Percentiles rank a stretch among this genome's conserved stretches.
Conservation (phyloP, 2,888 invertebrate genomes). For the Drosophila picticornis region DNA sequence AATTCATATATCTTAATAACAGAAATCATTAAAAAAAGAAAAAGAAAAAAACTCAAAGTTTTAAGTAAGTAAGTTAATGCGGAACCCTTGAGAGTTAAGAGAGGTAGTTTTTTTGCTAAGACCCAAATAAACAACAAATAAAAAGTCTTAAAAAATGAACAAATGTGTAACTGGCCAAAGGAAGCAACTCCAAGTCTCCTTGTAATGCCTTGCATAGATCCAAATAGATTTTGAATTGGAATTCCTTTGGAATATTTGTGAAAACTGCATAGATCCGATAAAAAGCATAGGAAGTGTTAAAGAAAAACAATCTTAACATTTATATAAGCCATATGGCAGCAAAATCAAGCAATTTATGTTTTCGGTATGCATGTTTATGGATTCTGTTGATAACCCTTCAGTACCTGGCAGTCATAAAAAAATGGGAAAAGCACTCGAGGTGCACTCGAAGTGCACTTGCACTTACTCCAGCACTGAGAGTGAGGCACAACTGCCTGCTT, state of each 20-base stretch:
- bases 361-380: not conserved
- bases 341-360: not conserved
- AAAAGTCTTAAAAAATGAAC: not conserved
- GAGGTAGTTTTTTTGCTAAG: not conserved
- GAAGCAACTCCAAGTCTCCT: not conserved
- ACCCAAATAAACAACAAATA: not conserved
- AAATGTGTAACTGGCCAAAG: not conserved
- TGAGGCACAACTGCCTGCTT: not conserved
- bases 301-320: not conserved
- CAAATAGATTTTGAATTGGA: not conserved
- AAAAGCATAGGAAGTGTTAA: not conserved
- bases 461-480: not conserved
- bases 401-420: constrained; percentile 1
- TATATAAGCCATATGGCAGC: not conserved
- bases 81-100: not conserved
- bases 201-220: not conserved
- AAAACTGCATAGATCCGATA: not conserved
- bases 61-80: not conserved
- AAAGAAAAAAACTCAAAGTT: too few species aligned
- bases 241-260: not conserved
- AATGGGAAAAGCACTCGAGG: not conserved
- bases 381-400: constrained; percentile 6
- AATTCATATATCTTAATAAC: too few species aligned
- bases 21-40: too few species aligned
- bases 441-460: not conserved